These are phyloP conservation scores for Poecilia wingei DNA, from an alignment of 2,797 vertebrate genomes.

Conservation along the genomic window DNA sequence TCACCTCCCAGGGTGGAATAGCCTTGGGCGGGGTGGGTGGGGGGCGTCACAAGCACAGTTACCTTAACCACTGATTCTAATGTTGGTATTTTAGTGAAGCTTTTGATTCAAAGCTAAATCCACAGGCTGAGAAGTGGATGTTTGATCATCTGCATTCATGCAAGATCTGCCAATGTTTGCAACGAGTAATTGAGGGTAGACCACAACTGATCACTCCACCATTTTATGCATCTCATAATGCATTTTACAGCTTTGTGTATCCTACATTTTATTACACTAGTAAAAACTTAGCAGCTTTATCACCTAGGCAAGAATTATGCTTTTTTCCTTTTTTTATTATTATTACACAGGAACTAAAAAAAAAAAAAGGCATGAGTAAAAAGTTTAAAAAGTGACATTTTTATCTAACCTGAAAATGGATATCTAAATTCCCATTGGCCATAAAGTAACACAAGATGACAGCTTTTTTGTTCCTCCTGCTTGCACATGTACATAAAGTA, in stretches of 20 bases:
- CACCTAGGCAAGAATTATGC: not conserved
- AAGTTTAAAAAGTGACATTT: not conserved
- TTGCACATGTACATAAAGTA: not conserved
- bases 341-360: not conserved
- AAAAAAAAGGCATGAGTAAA: not conserved
- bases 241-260: not conserved
- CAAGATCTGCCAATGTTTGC: not conserved
- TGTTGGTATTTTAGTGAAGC: not conserved
- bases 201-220: not conserved
- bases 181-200: not conserved
- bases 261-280: not conserved
- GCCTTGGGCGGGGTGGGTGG: too few species aligned
- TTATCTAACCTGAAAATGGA: not conserved
- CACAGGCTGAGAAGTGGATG: not conserved
- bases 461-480: not conserved
- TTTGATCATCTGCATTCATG: not conserved
- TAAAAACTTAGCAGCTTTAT: not conserved
- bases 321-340: not conserved
- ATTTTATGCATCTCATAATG: not conserved
- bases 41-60: not conserved
- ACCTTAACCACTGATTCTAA: not conserved
- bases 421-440: not conserved
- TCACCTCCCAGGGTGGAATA: not conserved
- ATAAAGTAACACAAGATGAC: not conserved
- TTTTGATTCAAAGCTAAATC: not conserved